Evolutionary conservation across 2,113 vertebrate species (phyloP).

Genomic region (Thryonomys swinderianus): DNA sequence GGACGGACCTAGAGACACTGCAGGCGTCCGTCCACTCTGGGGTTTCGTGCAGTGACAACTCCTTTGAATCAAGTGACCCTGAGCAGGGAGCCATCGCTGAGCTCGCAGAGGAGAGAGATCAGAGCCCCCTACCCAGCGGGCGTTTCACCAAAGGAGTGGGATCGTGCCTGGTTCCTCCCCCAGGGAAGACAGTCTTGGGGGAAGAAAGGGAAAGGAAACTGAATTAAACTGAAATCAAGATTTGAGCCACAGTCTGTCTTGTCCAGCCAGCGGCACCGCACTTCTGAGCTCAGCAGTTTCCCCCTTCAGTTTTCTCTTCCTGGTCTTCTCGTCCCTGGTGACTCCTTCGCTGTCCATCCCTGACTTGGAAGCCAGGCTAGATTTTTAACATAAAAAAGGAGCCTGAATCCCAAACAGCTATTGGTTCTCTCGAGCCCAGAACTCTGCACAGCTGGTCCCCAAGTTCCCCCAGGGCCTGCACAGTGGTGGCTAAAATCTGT

Average conservation of each 20-base stretch:
- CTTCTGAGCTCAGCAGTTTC: not conserved
- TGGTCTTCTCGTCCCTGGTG: not conserved
- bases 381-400: not conserved
- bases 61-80: not conserved
- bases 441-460: not conserved
- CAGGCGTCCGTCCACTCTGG: not conserved
- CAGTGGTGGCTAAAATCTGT: not conserved
- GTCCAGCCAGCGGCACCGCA: no score
- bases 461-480: not conserved
- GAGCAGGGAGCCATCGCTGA: rapidly evolving
- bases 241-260: not conserved
- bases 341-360: not conserved
- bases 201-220: not conserved
- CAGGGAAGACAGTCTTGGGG: not conserved
- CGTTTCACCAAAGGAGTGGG: not conserved
- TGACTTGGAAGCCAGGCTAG: conserved; percentile 19
- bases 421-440: not conserved
- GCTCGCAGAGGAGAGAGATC: no score
- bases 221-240: not conserved
- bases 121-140: not conserved
- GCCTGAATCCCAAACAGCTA: not conserved
- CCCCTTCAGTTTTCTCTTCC: not conserved
- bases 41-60: not conserved
- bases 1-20: not conserved
- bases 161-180: not conserved